Evolutionary conservation across 2,888 invertebrate genomes (phyloP).

Genomic region (Aricia artaxerxes): DNA sequence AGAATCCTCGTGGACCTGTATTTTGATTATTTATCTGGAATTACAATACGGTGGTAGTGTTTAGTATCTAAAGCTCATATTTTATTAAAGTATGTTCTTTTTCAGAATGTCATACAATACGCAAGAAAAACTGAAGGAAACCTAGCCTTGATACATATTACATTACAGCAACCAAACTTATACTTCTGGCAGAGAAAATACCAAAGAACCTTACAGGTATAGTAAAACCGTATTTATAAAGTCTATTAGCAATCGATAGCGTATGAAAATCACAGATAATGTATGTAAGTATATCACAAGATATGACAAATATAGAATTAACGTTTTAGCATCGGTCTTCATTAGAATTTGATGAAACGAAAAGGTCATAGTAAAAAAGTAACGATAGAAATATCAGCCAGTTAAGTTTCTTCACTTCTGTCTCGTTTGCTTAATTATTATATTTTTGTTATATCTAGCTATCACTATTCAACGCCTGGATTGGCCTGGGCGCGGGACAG

Average conservation of each 20-base stretch:
- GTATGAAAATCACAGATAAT: background rate
- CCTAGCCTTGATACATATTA: conserved; percentile 56
- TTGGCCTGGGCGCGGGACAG: conserved; percentile 52
- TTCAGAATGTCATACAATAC: conserved; percentile 37
- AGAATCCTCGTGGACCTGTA: too few relatives aligned
- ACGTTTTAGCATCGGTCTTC: too few relatives aligned
- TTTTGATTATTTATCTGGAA: too few relatives aligned
- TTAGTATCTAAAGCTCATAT: too few relatives aligned
- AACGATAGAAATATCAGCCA: too few relatives aligned
- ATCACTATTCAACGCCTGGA: conserved; percentile 58
- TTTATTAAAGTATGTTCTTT: background rate
- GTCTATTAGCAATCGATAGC: background rate
- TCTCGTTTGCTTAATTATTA: background rate
- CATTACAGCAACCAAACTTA: conserved; percentile 65
- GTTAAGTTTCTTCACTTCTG: too few relatives aligned
- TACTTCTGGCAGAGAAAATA: conserved; percentile 61
- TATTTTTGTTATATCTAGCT: conserved; percentile 46
- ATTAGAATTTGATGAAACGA: too few relatives aligned
- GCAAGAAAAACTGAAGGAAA: conserved; percentile 42
- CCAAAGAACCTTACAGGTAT: conserved; percentile 58
- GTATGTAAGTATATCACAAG: too few relatives aligned
- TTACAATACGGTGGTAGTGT: too few relatives aligned
- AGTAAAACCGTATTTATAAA: background rate
- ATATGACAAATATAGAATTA: too few relatives aligned
- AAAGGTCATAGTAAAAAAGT: too few relatives aligned